Conservation (phyloP, 2,113 vertebrate species). For the Rhinogobius similis region DNA sequence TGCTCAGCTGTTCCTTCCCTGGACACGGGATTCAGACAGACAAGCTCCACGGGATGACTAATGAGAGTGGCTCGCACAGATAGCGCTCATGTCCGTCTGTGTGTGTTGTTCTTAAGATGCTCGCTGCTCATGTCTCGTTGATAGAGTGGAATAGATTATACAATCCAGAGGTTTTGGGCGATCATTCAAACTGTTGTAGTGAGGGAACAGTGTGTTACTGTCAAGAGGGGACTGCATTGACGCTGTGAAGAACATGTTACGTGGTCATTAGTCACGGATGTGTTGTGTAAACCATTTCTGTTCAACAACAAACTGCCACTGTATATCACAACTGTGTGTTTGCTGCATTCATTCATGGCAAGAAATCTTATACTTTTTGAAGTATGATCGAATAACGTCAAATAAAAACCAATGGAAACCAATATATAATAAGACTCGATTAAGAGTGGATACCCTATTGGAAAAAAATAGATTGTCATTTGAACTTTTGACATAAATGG, state of each 20-base stretch:
- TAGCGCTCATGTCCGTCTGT: constrained; percentile 45
- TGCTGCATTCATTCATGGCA: too few relatives aligned
- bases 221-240: background rate
- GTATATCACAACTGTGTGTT: background rate
- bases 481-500: too few relatives aligned
- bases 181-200: constrained; percentile 15
- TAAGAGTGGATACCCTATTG: too few relatives aligned
- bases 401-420: too few relatives aligned
- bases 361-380: background rate
- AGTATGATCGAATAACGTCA: too few relatives aligned
- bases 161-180: constrained; percentile 13
- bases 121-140: constrained; percentile 26
- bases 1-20: constrained; percentile 67
- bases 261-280: constrained; percentile 8
- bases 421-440: too few relatives aligned
- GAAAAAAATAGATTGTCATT: too few relatives aligned
- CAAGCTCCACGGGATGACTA: constrained; percentile 67
- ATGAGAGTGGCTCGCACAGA: constrained; percentile 54
- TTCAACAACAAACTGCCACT: background rate
- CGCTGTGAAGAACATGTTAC: constrained; percentile 23
- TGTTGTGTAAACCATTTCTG: background rate
- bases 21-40: constrained; percentile 65
- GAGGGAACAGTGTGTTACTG: background rate
- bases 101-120: constrained; percentile 20
- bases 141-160: constrained; percentile 26